Evolutionary conservation across 2,113 vertebrate species (phyloP), one percentile per base, ranked within the genome.

Genomic region (Phoenicopterus ruber): DNA sequence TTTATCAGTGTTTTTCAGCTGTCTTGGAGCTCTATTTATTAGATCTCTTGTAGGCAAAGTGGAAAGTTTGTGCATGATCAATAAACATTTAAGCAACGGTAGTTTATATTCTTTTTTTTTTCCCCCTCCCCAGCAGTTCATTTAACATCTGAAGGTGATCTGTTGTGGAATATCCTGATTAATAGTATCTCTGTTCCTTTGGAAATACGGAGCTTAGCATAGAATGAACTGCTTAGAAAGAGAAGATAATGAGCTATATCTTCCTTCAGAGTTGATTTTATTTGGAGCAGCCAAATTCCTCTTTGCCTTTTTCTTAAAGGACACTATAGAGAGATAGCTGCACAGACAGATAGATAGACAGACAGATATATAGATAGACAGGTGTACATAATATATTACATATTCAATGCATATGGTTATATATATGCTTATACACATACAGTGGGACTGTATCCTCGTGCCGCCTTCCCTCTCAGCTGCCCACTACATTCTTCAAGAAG

Each of bases 1-100:
- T 93, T 96, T 93, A 89, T 95, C 86, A 95, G n/a, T 62, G 80
- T 13, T 93, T 79, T 93, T 62, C 82, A 86, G 59, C 47, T 94
- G 59, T 66, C 76, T 74, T 32, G 22, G 12, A 50, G 70, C 46
- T 73, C 16, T 91, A 72, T 81, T 72, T 91, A 71, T 67, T 81
- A 90, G 13, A 69, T 69, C 40, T 94, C 61, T 91, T 82, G 57
- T 38, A 81, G n/a, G 42, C 29, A 81, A 90, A 94, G 46, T 50
- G n/a, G n/a, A 92, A 88, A 94, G 73, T 49, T 90, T 88, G 78
- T 31, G 83, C 40, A 66, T 47, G 55, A 94, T 86, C 93, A 92
- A 96, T 92, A 95, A 95, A 85, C 67, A 77, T 77, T 88, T 72
- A 70, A 70, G 46, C 59, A 54, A 34, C 1, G 2, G 74, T 84